Conservation (phyloP, 1,140 invertebrate species). For the Drosophila bocki region DNA sequence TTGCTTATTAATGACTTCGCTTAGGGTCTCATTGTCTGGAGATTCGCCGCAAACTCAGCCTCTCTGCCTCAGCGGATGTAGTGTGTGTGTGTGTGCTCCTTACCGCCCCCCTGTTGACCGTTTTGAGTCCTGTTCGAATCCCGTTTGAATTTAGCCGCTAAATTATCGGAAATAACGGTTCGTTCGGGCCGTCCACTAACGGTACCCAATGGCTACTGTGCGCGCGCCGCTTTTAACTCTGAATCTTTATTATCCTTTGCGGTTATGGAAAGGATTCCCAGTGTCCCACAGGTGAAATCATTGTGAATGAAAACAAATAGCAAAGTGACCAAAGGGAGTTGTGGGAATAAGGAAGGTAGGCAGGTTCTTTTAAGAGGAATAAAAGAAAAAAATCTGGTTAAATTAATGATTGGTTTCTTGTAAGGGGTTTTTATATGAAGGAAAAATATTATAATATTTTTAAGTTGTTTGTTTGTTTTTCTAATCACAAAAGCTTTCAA, state of each 20-base stretch:
- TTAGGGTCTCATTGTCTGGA: conserved; percentile 60
- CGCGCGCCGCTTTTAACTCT: conserved; percentile 58
- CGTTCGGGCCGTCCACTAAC: conserved; percentile 59
- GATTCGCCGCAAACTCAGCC: conserved; percentile 30
- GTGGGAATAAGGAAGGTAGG: not conserved
- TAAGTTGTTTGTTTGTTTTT: not conserved
- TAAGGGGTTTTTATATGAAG: not conserved
- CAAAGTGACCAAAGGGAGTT: conserved; percentile 21
- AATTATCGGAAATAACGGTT: conserved; percentile 79
- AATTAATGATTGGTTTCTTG: not conserved
- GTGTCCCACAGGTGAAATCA: conserved; percentile 56
- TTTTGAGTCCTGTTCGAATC: conserved; percentile 32
- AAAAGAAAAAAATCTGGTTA: not conserved
- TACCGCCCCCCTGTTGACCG: conserved; percentile 56
- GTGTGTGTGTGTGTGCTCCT: conserved; percentile 61
- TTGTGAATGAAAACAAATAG: conserved; percentile 45
- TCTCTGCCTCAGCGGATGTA: conserved; percentile 3
- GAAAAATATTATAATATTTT: not conserved
- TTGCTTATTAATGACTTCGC: conserved; percentile 76
- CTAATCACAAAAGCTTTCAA: not conserved
- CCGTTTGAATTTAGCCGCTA: conserved; percentile 67
- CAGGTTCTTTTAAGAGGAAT: not conserved
- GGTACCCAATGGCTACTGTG: conserved; percentile 74
- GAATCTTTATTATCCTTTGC: conserved; percentile 72
- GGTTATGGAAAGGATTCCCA: conserved; percentile 35